These are phyloP conservation scores for Tetropium fuscum DNA, from an alignment of 2,888 invertebrate species.

Conservation along the genomic window DNA sequence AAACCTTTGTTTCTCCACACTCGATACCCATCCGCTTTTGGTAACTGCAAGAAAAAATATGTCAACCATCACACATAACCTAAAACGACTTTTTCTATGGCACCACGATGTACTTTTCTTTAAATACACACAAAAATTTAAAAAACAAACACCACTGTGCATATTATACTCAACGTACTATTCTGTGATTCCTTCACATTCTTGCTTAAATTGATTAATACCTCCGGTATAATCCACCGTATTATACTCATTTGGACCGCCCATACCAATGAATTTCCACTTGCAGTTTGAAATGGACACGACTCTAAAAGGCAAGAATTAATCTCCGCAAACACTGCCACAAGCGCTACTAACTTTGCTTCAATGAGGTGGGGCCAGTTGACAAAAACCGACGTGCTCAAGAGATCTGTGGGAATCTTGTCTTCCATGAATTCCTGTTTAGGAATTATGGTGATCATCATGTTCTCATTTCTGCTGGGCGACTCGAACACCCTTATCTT, in stretches of 20 bases:
- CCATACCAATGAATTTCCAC: constrained; percentile 65
- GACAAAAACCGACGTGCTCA: constrained; percentile 83
- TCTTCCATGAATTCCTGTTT: constrained; percentile 61
- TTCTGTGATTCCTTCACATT: constrained; percentile 69
- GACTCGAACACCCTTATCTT: constrained; percentile 92
- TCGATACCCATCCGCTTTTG: constrained; percentile 83
- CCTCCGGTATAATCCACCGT: constrained; percentile 62
- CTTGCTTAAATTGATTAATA: constrained; percentile 64
- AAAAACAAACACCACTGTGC: no score
- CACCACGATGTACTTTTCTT: no score
- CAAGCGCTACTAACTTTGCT: constrained; percentile 72
- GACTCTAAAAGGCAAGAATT: constrained; percentile 65
- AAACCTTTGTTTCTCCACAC: constrained; percentile 74
- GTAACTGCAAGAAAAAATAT: constrained; percentile 70
- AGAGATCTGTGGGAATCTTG: constrained; percentile 64
- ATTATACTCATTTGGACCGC: constrained; percentile 63
- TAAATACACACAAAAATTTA: no score
- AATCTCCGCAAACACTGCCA: not conserved
- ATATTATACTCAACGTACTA: constrained; percentile 71
- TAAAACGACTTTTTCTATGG: no score
- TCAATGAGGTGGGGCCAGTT: constrained; percentile 95
- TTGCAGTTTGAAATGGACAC: constrained; percentile 73
- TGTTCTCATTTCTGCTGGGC: constrained; percentile 82
- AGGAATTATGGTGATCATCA: constrained; percentile 78
- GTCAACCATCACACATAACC: no score